These are phyloP conservation scores for Cyprinodon tularosa DNA, from an alignment of 2,113 vertebrate genomes.

Conservation along the genomic window DNA sequence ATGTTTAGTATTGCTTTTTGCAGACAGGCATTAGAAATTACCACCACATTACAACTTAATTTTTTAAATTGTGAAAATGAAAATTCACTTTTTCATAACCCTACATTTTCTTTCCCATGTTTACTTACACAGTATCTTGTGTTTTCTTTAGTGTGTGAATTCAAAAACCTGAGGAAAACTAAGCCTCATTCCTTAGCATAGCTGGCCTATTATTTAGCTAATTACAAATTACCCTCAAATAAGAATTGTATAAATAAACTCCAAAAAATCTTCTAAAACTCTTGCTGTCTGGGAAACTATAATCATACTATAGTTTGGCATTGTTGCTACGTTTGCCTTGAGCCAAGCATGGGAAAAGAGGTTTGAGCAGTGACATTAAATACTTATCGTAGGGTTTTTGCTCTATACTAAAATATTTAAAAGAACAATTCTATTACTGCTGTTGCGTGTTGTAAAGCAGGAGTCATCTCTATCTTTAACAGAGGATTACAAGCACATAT, in stretches of 20 bases:
- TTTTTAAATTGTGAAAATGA: conserved; percentile 18
- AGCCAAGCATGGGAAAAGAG: neutral
- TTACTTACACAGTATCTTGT: neutral
- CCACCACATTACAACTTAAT: neutral
- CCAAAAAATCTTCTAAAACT: neutral
- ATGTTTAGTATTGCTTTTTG: neutral
- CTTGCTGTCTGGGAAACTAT: neutral
- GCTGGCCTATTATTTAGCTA: neutral
- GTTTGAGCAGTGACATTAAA: neutral
- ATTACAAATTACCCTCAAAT: neutral
- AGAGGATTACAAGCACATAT: neutral
- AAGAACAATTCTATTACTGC: neutral
- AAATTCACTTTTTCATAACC: neutral
- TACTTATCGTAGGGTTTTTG: neutral
- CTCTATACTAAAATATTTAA: neutral
- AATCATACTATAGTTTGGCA: neutral
- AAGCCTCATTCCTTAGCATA: neutral
- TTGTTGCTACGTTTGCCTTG: neutral
- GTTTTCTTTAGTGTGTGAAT: neutral
- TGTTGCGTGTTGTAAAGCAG: neutral
- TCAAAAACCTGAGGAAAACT: neutral
- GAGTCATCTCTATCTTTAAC: neutral
- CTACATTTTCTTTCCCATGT: neutral
- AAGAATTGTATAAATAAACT: neutral
- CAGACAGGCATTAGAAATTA: neutral